Evolutionary conservation across 2,888 invertebrate species (phyloP).

Genomic region (Chirona hameri): DNA sequence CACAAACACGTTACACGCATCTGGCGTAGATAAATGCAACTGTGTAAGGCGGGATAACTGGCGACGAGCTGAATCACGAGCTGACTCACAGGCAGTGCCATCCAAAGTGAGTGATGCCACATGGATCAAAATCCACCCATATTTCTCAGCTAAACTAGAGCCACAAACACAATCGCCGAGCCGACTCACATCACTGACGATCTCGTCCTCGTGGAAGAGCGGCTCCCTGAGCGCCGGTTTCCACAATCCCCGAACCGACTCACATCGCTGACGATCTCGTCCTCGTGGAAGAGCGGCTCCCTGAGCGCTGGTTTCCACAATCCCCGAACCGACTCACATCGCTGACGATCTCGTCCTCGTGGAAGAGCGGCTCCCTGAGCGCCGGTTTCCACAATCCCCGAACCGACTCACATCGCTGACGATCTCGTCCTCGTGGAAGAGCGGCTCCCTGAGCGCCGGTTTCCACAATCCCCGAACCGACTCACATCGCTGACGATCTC

Average conservation of each 20-base stretch:
- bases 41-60: too few relatives aligned
- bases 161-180: too few relatives aligned
- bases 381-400: background rate
- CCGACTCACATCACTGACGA: background rate
- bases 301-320: background rate
- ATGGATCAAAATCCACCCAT: too few relatives aligned
- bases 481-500: slow-evolving; percentile 4
- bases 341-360: background rate
- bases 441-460: background rate
- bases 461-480: background rate
- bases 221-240: background rate
- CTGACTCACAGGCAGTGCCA: too few relatives aligned
- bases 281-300: slow-evolving; percentile 5
- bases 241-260: background rate
- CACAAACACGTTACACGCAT: too few relatives aligned
- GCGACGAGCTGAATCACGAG: too few relatives aligned
- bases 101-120: too few relatives aligned
- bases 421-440: slow-evolving; percentile 12
- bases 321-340: background rate
- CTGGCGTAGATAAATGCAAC: too few relatives aligned
- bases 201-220: slow-evolving; percentile 22
- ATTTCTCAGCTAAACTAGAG: too few relatives aligned
- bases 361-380: background rate
- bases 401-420: background rate
- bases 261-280: slow-evolving; percentile 3